Conservation (phyloP, 2,797 vertebrate species). For the Heterohyrax brucei region DNA sequence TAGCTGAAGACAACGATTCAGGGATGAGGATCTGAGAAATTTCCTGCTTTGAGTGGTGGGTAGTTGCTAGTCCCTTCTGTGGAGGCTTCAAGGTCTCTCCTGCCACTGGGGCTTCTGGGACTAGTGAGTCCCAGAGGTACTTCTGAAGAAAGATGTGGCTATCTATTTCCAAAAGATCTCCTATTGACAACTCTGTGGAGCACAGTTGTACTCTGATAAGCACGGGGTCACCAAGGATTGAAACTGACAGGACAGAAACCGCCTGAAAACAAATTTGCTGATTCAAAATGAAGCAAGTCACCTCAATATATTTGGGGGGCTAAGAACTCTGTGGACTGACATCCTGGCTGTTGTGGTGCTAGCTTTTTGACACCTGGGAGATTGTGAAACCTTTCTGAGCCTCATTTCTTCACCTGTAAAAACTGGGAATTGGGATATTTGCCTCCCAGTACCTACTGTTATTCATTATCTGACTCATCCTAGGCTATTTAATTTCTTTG, state of each 20-base stretch:
- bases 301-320: too few relatives aligned
- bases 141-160: not conserved
- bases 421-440: not conserved
- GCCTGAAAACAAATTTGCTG: not conserved
- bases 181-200: not conserved
- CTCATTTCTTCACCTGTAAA: not conserved
- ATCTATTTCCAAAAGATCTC: not conserved
- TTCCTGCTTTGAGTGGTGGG: too few relatives aligned
- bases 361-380: not conserved
- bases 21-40: too few relatives aligned
- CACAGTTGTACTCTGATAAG: not conserved
- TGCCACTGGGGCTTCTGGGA: too few relatives aligned
- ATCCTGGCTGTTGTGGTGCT: not conserved
- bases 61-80: too few relatives aligned
- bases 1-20: too few relatives aligned
- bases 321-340: not conserved
- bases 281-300: not conserved
- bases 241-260: not conserved
- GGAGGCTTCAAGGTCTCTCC: too few relatives aligned
- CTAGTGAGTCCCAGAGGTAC: not conserved
- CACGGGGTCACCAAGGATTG: not conserved
- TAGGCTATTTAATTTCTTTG: not conserved
- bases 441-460: not conserved
- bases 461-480: not conserved
- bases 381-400: too few relatives aligned